Base-by-base conservation (phyloP, 2,113 vertebrate genomes). In the Mormoops blainvillei region DNA sequence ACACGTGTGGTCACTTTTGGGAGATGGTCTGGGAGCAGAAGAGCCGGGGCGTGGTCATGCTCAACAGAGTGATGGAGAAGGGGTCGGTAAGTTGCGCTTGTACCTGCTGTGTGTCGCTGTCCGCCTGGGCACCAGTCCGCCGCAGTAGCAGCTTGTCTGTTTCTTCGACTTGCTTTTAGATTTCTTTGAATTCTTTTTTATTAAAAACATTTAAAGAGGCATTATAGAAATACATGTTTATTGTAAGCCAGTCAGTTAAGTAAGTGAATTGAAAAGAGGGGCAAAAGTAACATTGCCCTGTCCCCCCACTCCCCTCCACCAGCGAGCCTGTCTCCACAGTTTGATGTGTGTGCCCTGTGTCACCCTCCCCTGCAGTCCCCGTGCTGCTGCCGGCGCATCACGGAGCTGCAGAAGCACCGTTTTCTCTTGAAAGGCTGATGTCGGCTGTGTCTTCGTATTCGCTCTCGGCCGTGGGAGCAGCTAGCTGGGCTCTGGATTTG, bases 11-110 rank as follows among this genome's bases (percentile, higher is more conserved):
- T 90, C 99, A 99, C 98, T 99, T 99, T 48, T 99, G 99, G 99
- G 99, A 99, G 98, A 99, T 99, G 99, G 99, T 99, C 95, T 99
- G 99, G 99, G 99, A 99, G 97, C 99, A 99, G 98, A 99, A 98
- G 96, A 99, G 98, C 97, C 98, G 98, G 36, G 99, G 99, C 18
- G 99, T 99, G 10, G 99, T 99, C 97, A 99, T 99, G 99, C 99
- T 99, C 95, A 99, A 99, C 99, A 98, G 99, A 89, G 99, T 99
- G 97, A 99, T 99, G 96, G 99, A 99, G 98, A 99, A 99, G 98
- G 99, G 99, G 97, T 99, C 99, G 18, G 99, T 99, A 98, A 99
- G 99, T 98, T 63, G 4, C 0, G 0, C 8, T 2, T 41, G 84
- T 4, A 3, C 24, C 82, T 0, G 20, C 54, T 82, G 13, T 1